Percentiles rank a stretch among this genome's conserved stretches.
Conservation (phyloP, 2,888 invertebrate genomes). For the Geophilus truncorum region DNA sequence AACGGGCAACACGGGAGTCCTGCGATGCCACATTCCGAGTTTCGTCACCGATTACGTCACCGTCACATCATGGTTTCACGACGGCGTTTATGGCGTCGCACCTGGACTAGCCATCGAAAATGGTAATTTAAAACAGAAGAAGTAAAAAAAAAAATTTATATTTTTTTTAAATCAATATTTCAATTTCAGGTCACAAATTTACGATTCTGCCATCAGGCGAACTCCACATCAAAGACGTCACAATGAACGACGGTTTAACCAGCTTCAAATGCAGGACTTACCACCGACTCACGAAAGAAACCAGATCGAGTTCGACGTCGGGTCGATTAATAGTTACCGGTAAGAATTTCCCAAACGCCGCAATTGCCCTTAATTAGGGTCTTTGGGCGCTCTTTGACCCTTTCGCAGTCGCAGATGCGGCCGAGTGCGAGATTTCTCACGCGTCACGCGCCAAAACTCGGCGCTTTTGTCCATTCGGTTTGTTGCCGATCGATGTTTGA, state of each 20-base stretch:
- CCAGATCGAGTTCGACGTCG: slow-evolving; percentile 84
- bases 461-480: too few relatives aligned
- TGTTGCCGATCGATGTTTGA: too few relatives aligned
- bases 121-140: too few relatives aligned
- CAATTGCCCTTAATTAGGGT: neutral
- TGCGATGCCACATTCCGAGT: slow-evolving; percentile 49
- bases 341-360: slow-evolving; percentile 48
- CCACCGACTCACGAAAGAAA: slow-evolving; percentile 87
- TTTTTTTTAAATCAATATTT: too few relatives aligned
- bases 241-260: slow-evolving; percentile 88
- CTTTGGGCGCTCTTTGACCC: too few relatives aligned
- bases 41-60: slow-evolving; percentile 49
- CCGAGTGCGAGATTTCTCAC: neutral
- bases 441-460: too few relatives aligned
- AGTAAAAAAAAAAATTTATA: neutral
- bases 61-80: slow-evolving; percentile 48
- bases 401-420: too few relatives aligned
- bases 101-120: too few relatives aligned
- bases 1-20: slow-evolving; percentile 47
- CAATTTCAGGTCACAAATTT: slow-evolving; percentile 65
- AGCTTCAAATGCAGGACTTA: slow-evolving; percentile 91
- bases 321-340: slow-evolving; percentile 91
- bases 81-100: too few relatives aligned
- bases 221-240: slow-evolving; percentile 89
- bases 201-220: slow-evolving; percentile 90